Evolutionary conservation across 2,113 vertebrate genomes (phyloP).

Genomic region (human): GRCh38 chr15:29990501-29991000

Average conservation of each 20-base stretch:
- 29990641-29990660: not conserved
- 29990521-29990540: not conserved
- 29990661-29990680: not conserved
- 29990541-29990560: not conserved
- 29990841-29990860: not conserved
- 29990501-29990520: not conserved
- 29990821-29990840: not conserved
- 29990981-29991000: not conserved
- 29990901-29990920: not conserved
- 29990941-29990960: not conserved
- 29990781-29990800: conserved; percentile 24
- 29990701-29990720: not conserved
- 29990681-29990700: not conserved
- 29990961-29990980: not conserved
- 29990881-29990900: conserved; percentile 18
- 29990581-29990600: not conserved
- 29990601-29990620: not conserved
- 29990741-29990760: not conserved
- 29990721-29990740: not conserved
- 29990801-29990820: not conserved
- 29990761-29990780: not conserved
- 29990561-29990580: not conserved
- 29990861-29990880: conserved; percentile 23
- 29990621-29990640: not conserved
- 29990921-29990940: not conserved